A percentile compares a stretch with the other conserved stretches of the same genome.
phyloP scores from a whole-genome alignment of 2,113 vertebrate species.

The Vanacampus margaritifer region DNA sequence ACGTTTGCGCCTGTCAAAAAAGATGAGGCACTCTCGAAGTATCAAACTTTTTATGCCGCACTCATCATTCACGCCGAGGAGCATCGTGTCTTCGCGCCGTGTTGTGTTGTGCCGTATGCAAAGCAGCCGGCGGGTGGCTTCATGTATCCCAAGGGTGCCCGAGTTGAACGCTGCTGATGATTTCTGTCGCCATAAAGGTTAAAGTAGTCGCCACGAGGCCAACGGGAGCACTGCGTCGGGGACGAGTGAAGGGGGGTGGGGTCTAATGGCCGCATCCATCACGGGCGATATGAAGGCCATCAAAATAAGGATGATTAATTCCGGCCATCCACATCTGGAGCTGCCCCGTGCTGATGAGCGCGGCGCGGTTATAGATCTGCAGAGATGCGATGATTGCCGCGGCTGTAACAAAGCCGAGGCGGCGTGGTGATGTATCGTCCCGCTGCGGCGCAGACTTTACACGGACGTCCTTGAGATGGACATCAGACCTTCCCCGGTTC shows the following conservation, averaged over 20 bases:
- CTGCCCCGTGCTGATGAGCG: conserved; percentile 40
- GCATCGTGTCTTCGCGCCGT: neutral
- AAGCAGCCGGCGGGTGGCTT: conserved; percentile 15
- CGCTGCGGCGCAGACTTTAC: conserved; percentile 36
- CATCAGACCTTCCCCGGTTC: conserved; percentile 5
- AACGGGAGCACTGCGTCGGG: conserved; percentile 23
- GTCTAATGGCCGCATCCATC: conserved; percentile 55
- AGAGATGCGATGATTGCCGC: conserved; percentile 48
- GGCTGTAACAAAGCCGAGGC: conserved; percentile 44
- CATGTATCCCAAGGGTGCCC: neutral
- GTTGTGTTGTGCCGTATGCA: conserved; percentile 16
- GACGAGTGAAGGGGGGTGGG: neutral
- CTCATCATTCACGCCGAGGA: neutral
- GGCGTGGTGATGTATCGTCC: conserved; percentile 52
- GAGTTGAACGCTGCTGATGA: conserved; percentile 15
- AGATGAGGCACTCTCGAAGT: neutral
- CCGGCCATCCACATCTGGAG: conserved; percentile 51
- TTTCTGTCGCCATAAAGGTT: conserved; percentile 37
- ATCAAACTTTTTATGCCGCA: conserved; percentile 3
- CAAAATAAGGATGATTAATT: conserved; percentile 56
- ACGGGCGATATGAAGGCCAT: conserved; percentile 49
- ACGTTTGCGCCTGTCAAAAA: conserved; percentile 1
- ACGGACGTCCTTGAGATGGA: conserved; percentile 51
- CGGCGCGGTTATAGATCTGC: conserved; percentile 54
- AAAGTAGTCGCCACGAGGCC: conserved; percentile 48